phyloP scores from a whole-genome alignment of 1,140 invertebrate species.

The Latrodectus geometricus region DNA sequence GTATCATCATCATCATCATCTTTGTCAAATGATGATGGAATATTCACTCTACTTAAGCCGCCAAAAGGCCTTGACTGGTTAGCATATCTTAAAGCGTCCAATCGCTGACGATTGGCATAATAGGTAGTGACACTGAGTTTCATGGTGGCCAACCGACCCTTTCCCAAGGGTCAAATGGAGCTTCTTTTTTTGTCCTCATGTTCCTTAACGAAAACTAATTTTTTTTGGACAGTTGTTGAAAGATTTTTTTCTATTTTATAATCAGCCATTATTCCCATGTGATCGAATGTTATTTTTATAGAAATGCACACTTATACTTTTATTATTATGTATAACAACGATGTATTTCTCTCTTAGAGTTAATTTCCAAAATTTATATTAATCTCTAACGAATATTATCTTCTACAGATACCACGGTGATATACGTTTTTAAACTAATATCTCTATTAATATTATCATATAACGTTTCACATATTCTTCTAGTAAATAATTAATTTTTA shows the following conservation, averaged over 20 bases:
- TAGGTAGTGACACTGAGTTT: constrained; percentile 63
- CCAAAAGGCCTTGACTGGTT: constrained; percentile 13
- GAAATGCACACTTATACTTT: too few relatives aligned
- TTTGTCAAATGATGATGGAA: not conserved
- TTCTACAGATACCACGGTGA: too few relatives aligned
- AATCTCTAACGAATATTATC: too few relatives aligned
- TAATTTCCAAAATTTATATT: too few relatives aligned
- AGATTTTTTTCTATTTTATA: not conserved
- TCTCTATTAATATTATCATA: too few relatives aligned
- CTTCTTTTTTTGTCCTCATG: not conserved
- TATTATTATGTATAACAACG: too few relatives aligned
- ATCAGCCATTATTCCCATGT: constrained; percentile 50
- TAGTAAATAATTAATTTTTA: too few relatives aligned
- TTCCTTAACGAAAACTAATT: constrained; percentile 8
- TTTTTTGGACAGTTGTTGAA: not conserved
- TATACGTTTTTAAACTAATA: too few relatives aligned
- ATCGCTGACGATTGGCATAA: constrained; percentile 54
- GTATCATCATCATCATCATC: constrained; percentile 6
- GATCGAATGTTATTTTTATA: not conserved
- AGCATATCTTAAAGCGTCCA: constrained; percentile 37
- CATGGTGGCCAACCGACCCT: constrained; percentile 57
- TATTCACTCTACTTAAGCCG: not conserved
- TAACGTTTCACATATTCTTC: too few relatives aligned
- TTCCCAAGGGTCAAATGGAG: constrained; percentile 38
- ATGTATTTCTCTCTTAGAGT: too few relatives aligned